phyloP scores from a whole-genome alignment of 2,797 vertebrate genomes.

The Pachyuromys duprasi region DNA sequence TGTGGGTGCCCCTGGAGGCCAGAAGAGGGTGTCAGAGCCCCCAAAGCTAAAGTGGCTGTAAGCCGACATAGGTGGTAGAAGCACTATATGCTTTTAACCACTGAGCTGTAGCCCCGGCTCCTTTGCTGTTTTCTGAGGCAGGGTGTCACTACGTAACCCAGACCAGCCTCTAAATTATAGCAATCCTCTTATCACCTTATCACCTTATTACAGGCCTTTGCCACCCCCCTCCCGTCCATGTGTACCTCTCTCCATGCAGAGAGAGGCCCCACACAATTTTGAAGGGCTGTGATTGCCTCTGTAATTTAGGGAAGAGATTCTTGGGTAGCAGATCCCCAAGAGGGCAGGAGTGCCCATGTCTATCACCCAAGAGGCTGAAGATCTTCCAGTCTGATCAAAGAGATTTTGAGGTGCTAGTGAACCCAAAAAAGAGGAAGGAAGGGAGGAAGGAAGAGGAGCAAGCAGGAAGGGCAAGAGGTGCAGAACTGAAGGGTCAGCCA shows the following conservation, averaged over 20 bases:
- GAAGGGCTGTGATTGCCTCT: neutral
- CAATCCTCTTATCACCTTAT: neutral
- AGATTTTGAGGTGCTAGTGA: rapidly evolving
- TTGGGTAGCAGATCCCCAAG: too few species aligned
- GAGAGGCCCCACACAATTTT: neutral
- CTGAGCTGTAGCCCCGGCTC: neutral
- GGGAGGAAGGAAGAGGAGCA: neutral
- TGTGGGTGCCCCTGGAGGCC: neutral
- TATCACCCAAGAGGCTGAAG: neutral
- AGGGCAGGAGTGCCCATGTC: neutral
- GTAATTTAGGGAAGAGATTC: neutral
- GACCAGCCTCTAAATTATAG: neutral
- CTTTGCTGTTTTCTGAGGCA: neutral
- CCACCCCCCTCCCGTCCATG: rapidly evolving
- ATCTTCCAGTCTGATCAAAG: neutral
- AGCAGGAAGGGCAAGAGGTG: neutral
- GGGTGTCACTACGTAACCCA: neutral
- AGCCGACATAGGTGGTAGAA: neutral
- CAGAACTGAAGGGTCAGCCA: neutral
- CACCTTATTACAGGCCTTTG: neutral
- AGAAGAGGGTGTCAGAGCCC: neutral
- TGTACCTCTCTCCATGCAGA: neutral
- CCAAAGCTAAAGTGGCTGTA: neutral
- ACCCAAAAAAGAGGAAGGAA: neutral
- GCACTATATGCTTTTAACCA: neutral